These are phyloP conservation scores for Malurus melanocephalus DNA, from an alignment of 2,113 vertebrate species.

Conservation along the genomic window DNA sequence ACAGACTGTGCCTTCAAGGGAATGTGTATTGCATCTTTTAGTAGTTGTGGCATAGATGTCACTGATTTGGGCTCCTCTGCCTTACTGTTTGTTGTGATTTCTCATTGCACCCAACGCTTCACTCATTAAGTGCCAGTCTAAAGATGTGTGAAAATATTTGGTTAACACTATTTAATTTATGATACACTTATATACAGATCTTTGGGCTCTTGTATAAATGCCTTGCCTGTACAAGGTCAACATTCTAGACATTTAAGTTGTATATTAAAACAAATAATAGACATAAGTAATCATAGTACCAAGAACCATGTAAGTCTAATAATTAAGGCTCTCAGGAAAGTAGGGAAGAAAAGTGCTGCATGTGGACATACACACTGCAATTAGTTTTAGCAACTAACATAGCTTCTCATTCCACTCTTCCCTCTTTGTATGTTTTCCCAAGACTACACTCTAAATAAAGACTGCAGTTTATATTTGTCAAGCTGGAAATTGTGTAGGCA, in stretches of 20 bases:
- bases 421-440: not conserved
- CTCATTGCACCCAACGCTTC: not conserved
- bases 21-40: not conserved
- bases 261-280: not conserved
- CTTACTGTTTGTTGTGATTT: not conserved
- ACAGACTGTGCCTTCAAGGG: not conserved
- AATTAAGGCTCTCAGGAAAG: not conserved
- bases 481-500: not conserved
- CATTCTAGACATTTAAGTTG: not conserved
- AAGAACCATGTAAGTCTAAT: accelerated
- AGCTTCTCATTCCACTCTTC: not conserved
- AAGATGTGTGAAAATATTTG: not conserved
- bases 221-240: not conserved
- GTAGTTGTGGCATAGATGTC: not conserved
- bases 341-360: not conserved
- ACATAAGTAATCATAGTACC: not conserved
- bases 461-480: not conserved
- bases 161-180: not conserved
- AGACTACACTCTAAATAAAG: not conserved
- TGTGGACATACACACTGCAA: not conserved
- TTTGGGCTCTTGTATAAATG: not conserved
- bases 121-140: not conserved
- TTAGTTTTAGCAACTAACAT: not conserved
- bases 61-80: not conserved
- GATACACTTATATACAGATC: not conserved